phyloP scores from a whole-genome alignment of 1,140 invertebrate genomes.

The Bombus balteatus region DNA sequence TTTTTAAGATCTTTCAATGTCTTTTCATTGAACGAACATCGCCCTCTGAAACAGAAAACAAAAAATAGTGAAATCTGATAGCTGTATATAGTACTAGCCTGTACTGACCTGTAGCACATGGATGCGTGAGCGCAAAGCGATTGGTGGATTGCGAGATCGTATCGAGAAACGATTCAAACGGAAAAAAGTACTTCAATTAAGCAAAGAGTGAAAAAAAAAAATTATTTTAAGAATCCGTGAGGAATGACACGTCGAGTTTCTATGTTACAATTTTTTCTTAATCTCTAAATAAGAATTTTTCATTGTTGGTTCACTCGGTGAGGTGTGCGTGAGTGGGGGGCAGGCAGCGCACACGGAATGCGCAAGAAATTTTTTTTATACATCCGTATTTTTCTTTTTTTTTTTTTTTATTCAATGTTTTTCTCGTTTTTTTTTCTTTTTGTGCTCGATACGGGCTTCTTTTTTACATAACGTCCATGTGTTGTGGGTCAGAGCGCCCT shows the following conservation, averaged over 20 bases:
- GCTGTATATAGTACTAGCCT: slow-evolving; percentile 82
- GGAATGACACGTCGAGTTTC: slow-evolving; percentile 68
- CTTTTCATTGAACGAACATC: background rate
- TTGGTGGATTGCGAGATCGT: slow-evolving; percentile 70
- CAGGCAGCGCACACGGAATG: slow-evolving; percentile 64
- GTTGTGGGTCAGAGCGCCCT: slow-evolving; percentile 83
- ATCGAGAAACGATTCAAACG: slow-evolving; percentile 54
- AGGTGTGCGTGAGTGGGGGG: slow-evolving; percentile 77
- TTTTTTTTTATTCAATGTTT: background rate
- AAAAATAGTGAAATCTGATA: slow-evolving; percentile 69
- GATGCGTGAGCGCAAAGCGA: slow-evolving; percentile 79
- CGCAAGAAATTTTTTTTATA: slow-evolving; percentile 60
- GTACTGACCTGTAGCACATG: slow-evolving; percentile 84
- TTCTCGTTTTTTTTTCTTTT: slow-evolving; percentile 44
- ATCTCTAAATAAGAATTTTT: slow-evolving; percentile 48
- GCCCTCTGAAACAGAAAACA: background rate
- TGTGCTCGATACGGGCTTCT: slow-evolving; percentile 67
- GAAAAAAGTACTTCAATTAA: slow-evolving; percentile 48
- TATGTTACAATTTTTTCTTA: slow-evolving; percentile 64
- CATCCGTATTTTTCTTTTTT: slow-evolving; percentile 18
- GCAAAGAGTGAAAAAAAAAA: slow-evolving; percentile 54
- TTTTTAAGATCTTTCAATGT: background rate
- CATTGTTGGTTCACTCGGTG: slow-evolving; percentile 70
- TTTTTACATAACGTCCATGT: slow-evolving; percentile 80
- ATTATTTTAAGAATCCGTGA: slow-evolving; percentile 39